Evolutionary conservation across 2,888 invertebrate genomes (phyloP).

Genomic region (Erannis defoliaria): DNA sequence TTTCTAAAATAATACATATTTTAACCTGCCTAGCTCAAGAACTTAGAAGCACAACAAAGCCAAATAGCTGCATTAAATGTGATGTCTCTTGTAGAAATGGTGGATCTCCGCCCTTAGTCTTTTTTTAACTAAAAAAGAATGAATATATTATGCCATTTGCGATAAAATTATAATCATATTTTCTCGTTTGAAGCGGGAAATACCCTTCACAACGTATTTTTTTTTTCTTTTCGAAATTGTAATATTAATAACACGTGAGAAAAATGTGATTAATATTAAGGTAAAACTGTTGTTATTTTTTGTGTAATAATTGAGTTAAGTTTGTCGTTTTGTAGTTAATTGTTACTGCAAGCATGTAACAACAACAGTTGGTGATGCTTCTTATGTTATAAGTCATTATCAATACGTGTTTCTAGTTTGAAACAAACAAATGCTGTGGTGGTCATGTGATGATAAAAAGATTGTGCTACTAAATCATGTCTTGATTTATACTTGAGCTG

Average conservation of each 20-base stretch:
- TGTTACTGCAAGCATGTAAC: slow-evolving; percentile 44
- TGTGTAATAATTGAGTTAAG: slow-evolving; percentile 65
- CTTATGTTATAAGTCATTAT: slow-evolving; percentile 31
- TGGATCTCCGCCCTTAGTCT: neutral
- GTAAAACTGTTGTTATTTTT: slow-evolving; percentile 65
- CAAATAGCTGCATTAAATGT: too few species aligned
- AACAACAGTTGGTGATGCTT: slow-evolving; percentile 51
- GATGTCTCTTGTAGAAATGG: too few species aligned
- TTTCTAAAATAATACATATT: too few species aligned
- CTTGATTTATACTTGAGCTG: neutral
- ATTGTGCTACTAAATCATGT: too few species aligned
- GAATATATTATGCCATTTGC: neutral
- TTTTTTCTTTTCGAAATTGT: slow-evolving; percentile 1
- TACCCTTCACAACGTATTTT: neutral
- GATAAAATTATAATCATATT: neutral
- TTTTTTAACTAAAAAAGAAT: neutral
- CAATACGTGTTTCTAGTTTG: slow-evolving; percentile 23
- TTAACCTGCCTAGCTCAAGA: too few species aligned
- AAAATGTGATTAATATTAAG: slow-evolving; percentile 57
- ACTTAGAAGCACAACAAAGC: too few species aligned
- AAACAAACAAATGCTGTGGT: neutral
- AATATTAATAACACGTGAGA: slow-evolving; percentile 44
- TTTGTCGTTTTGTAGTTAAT: slow-evolving; percentile 67
- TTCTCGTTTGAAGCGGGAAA: slow-evolving; percentile 17
- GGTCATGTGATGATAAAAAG: neutral